Evolutionary conservation across 2,113 vertebrate species (phyloP).

Genomic region (Phylloscopus trochiloides): DNA sequence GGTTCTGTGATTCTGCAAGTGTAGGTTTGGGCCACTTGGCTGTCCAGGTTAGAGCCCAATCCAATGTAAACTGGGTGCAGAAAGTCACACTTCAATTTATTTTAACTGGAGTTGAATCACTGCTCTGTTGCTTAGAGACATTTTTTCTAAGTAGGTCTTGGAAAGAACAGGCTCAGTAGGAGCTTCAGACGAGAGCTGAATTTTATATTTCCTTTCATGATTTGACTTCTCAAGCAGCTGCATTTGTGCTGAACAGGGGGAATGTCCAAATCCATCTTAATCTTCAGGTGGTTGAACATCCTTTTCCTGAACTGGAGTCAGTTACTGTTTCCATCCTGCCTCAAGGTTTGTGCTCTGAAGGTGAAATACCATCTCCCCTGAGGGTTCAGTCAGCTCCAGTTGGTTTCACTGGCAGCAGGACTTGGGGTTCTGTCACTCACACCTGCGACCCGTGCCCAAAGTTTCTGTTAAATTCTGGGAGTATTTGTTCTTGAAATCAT

Average conservation of each 20-base stretch:
- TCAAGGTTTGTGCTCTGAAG: neutral
- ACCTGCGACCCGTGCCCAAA: neutral
- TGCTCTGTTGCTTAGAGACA: neutral
- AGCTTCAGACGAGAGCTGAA: neutral
- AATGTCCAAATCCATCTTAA: neutral
- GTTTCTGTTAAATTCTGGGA: neutral
- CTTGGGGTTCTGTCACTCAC: neutral
- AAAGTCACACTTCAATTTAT: neutral
- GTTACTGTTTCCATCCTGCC: neutral
- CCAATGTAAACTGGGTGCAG: neutral
- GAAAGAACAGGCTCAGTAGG: neutral
- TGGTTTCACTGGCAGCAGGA: neutral
- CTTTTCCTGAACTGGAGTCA: neutral
- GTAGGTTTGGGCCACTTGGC: neutral
- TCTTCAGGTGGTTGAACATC: neutral
- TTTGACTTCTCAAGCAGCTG: neutral
- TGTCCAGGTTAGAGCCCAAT: neutral
- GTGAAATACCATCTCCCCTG: neutral
- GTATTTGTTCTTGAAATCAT: neutral
- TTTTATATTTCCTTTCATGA: neutral
- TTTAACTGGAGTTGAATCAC: neutral
- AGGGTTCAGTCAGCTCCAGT: neutral
- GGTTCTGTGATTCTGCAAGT: neutral
- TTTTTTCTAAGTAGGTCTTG: neutral
- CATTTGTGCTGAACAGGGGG: neutral